Conservation (phyloP, 2,888 invertebrate species). For the Taphrorychus bicolor region DNA sequence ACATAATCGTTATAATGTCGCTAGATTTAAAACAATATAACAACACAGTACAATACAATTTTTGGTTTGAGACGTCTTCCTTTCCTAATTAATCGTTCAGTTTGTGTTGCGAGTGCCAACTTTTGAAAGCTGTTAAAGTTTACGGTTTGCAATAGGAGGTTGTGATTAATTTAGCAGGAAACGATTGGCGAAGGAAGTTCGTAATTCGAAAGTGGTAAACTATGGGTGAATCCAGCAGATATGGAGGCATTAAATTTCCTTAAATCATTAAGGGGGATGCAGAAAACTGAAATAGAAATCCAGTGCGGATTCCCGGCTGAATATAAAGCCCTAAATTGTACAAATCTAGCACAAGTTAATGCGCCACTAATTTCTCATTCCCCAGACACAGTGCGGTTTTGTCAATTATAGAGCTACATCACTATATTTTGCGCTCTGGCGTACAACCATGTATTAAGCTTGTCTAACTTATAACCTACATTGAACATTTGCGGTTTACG, state of each 20-base stretch:
- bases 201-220: constrained; percentile 29
- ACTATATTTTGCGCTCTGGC: constrained; percentile 47
- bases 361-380: constrained; percentile 51
- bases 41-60: no score
- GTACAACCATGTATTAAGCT: constrained; percentile 49
- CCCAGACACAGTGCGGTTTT: constrained; percentile 50
- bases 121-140: constrained; percentile 14
- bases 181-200: constrained; percentile 13
- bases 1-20: no score
- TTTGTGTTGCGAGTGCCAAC: not conserved
- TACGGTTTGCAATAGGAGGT: constrained; percentile 10
- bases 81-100: constrained; percentile 10
- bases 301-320: constrained; percentile 33
- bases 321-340: constrained; percentile 44
- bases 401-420: constrained; percentile 52
- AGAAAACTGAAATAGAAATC: constrained; percentile 39
- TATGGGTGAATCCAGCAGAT: constrained; percentile 29
- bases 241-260: constrained; percentile 44
- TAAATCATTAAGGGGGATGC: constrained; percentile 44
- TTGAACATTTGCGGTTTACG: constrained; percentile 35
- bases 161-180: constrained; percentile 21
- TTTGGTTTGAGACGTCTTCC: not conserved
- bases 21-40: no score
- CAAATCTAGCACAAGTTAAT: constrained; percentile 52
- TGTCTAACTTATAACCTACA: constrained; percentile 48